A percentile compares a stretch with the other conserved stretches of the same genome.
These are phyloP conservation scores for Mastomys natalensis DNA, from an alignment of 2,113 vertebrate genomes.

Conservation along the genomic window DNA sequence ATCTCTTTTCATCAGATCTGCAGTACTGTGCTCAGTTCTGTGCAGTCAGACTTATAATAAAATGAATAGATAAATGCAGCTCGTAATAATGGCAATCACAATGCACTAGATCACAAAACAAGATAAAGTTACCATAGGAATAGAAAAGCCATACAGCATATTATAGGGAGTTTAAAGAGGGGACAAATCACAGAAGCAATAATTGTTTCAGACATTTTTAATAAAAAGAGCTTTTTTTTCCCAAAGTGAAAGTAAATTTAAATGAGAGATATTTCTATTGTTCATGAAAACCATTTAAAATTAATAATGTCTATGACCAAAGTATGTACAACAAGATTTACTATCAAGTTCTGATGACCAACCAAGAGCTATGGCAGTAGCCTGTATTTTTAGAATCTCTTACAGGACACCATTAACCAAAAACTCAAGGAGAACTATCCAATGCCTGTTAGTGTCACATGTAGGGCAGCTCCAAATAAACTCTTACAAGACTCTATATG, in stretches of 20 bases:
- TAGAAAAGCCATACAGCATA: neutral
- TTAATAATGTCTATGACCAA: neutral
- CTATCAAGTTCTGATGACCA: neutral
- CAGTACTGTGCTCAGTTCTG: neutral
- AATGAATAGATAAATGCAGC: neutral
- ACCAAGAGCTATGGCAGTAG: no score
- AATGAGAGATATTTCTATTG: neutral
- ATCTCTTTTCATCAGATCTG: neutral
- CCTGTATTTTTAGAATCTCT: neutral
- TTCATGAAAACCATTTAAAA: neutral
- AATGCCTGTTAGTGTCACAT: fast-evolving
- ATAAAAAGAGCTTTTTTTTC: neutral
- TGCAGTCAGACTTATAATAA: neutral
- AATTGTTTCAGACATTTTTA: neutral
- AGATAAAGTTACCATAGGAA: neutral
- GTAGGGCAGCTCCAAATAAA: neutral
- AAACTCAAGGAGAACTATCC: neutral
- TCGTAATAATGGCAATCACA: neutral
- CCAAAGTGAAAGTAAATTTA: neutral
- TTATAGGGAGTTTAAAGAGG: neutral
- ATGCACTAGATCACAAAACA: neutral
- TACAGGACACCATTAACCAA: neutral
- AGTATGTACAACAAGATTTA: neutral
- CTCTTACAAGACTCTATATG: neutral
- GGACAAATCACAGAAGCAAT: neutral